These are phyloP conservation scores for Panurus biarmicus DNA, from an alignment of 2,113 vertebrate species.

Conservation along the genomic window DNA sequence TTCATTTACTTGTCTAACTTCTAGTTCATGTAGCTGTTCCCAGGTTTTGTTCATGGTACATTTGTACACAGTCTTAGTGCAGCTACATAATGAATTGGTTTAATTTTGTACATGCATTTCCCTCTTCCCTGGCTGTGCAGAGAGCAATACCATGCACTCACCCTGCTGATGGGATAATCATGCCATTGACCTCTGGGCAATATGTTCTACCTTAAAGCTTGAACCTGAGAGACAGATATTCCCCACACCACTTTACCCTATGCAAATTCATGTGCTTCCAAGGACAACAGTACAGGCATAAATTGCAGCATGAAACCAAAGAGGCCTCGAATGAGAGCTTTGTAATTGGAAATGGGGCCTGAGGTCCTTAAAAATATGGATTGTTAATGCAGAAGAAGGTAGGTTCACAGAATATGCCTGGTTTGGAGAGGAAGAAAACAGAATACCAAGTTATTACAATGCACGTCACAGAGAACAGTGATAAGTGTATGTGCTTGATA, in stretches of 20 bases:
- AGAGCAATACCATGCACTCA: background rate
- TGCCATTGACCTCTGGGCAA: background rate
- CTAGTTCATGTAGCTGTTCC: background rate
- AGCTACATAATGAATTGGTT: background rate
- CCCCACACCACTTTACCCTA: background rate
- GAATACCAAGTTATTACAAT: background rate
- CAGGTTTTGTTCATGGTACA: background rate
- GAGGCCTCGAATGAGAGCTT: background rate
- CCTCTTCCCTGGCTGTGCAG: background rate
- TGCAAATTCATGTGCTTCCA: background rate
- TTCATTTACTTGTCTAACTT: background rate
- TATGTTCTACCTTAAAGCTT: background rate
- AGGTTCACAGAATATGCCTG: background rate
- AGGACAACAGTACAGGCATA: background rate
- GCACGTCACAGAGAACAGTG: background rate
- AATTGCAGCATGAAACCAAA: background rate
- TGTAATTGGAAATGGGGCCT: slow-evolving; percentile 9
- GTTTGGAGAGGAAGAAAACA: background rate
- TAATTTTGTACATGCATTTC: background rate
- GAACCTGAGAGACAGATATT: background rate
- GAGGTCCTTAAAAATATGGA: background rate
- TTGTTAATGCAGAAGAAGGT: background rate
- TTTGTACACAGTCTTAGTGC: background rate
- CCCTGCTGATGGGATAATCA: background rate
- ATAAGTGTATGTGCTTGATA: slow-evolving; percentile 8